Conservation (phyloP, 2,888 invertebrate species). For the Nomada hirtipes region DNA sequence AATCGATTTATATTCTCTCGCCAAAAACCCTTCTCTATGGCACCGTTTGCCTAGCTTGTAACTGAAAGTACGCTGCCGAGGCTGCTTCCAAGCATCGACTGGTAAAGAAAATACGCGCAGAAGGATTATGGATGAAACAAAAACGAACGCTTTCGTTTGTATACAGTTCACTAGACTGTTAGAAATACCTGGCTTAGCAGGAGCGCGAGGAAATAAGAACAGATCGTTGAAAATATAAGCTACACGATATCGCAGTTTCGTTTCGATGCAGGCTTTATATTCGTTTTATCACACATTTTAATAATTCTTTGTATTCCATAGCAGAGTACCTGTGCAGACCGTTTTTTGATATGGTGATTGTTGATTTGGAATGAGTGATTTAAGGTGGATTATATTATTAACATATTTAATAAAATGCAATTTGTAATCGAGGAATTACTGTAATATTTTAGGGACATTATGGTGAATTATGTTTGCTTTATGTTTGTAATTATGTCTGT, state of each 20-base stretch:
- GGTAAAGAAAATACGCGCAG: conserved; percentile 27
- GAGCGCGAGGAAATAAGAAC: neutral
- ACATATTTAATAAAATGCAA: no score
- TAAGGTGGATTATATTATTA: no score
- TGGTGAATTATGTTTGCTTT: no score
- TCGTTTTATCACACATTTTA: neutral
- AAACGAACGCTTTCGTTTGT: conserved; percentile 6
- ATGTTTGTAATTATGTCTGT: no score
- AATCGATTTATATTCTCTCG: conserved; percentile 68
- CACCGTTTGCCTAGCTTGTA: neutral
- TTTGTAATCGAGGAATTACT: no score
- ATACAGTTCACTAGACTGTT: neutral
- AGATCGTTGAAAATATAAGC: conserved; percentile 1
- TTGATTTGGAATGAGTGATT: no score
- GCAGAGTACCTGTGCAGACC: no score
- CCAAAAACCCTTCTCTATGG: conserved; percentile 15
- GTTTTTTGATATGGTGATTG: no score
- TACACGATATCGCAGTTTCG: neutral
- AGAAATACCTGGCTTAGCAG: conserved; percentile 7
- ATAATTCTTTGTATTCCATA: no score
- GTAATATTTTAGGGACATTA: no score
- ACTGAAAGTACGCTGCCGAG: conserved; percentile 51
- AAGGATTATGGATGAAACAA: conserved; percentile 12
- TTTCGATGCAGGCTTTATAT: conserved; percentile 1
- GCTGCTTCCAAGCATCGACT: conserved; percentile 21